A percentile compares a stretch with the other conserved stretches of the same genome.
Evolutionary conservation across 2,797 vertebrate genomes (phyloP).

Genomic region (Mus spretus): DNA sequence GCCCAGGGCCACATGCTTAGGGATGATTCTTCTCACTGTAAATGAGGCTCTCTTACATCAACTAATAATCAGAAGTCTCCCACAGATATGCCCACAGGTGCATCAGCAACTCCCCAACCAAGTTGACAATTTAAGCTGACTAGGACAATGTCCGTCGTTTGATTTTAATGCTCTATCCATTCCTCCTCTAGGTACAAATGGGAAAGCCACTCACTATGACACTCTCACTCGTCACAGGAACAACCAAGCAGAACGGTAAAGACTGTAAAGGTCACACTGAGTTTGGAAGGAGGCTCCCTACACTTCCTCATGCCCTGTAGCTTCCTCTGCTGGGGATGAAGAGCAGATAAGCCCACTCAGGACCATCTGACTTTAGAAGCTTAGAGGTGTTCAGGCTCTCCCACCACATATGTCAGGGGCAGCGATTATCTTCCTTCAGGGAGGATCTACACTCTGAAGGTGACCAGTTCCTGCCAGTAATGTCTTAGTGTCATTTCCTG

Average conservation of each 20-base stretch:
- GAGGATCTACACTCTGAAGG: not conserved
- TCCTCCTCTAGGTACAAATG: not conserved
- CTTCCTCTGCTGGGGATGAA: not conserved
- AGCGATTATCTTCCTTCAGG: not conserved
- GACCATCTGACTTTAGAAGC: not conserved
- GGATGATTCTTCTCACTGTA: not conserved
- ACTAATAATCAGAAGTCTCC: not conserved
- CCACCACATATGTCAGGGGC: accelerated
- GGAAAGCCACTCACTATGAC: not conserved
- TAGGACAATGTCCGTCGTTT: not conserved
- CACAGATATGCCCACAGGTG: not conserved
- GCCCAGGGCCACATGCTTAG: not conserved
- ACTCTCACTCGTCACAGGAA: not conserved
- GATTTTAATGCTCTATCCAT: not conserved
- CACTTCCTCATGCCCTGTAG: accelerated
- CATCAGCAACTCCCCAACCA: not conserved
- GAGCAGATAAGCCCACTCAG: not conserved
- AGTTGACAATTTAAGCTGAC: not conserved
- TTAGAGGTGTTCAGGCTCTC: not conserved
- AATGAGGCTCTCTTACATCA: not conserved
- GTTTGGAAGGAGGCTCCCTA: not conserved
- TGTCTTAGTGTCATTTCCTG: not conserved
- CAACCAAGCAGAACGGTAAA: not conserved
- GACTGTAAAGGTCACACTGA: not conserved
- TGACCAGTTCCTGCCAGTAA: not conserved